Conservation (phyloP, 2,888 invertebrate species). For the Ctenicera cuprea region DNA sequence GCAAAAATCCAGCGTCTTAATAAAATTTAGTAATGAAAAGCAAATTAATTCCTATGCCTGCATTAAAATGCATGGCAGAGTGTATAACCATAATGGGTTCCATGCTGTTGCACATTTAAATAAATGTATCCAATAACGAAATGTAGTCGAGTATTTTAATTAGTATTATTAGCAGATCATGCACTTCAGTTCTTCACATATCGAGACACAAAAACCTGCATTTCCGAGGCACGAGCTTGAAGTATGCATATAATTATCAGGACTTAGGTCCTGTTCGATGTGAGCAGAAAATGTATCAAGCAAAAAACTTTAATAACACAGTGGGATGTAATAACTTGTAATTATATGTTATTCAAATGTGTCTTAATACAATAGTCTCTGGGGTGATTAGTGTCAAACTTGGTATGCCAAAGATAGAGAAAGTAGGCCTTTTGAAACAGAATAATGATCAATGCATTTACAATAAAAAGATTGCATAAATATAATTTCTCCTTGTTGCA, state of each 20-base stretch:
- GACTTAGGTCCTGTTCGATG: conserved; percentile 1
- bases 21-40: no score
- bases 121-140: no score
- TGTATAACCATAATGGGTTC: no score
- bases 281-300: conserved; percentile 3
- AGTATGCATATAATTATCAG: conserved; percentile 9
- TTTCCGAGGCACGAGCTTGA: conserved; percentile 16
- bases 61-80: no score
- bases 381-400: conserved; percentile 33
- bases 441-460: conserved; percentile 8
- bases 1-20: no score
- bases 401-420: conserved; percentile 26
- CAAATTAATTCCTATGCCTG: no score
- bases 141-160: conserved; percentile 7
- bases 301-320: conserved; percentile 16
- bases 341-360: conserved; percentile 33
- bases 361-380: conserved; percentile 36
- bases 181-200: neutral
- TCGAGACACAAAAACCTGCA: neutral
- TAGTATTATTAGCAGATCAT: conserved; percentile 20
- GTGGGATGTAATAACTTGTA: conserved; percentile 23
- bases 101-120: no score
- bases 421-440: conserved; percentile 27
- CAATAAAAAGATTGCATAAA: conserved; percentile 31
- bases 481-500: conserved; percentile 4